These are phyloP conservation scores for Eulemur albifrons DNA, from an alignment of 2,797 vertebrate genomes.

Conservation along the genomic window DNA sequence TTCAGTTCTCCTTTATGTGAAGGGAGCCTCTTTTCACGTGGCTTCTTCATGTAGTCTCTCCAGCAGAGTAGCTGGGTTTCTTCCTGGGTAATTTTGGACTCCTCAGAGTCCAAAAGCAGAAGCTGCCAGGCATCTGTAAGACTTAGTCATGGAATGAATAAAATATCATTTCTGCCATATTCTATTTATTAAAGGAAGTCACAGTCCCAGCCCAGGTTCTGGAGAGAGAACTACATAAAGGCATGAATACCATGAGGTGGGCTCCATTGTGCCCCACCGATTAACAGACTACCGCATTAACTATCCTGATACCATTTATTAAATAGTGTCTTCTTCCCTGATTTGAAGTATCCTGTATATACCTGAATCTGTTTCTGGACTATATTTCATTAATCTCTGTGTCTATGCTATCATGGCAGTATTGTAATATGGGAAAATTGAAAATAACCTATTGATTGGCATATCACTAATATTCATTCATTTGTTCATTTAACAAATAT, in stretches of 20 bases:
- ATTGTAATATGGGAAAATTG: neutral
- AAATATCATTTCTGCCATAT: neutral
- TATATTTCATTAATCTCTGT: neutral
- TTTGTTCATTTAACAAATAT: slow-evolving; percentile 5
- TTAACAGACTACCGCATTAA: neutral
- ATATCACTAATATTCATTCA: neutral
- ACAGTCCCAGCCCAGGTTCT: neutral
- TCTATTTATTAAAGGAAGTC: neutral
- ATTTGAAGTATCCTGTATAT: neutral
- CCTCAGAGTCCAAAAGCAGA: neutral
- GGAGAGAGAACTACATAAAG: neutral
- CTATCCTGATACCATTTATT: neutral
- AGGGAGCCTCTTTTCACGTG: neutral
- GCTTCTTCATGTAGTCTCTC: neutral
- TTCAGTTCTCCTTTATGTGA: neutral
- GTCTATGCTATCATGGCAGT: neutral
- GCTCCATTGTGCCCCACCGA: neutral
- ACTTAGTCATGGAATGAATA: neutral
- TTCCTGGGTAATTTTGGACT: neutral
- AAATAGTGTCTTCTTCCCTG: neutral
- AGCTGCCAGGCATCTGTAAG: neutral
- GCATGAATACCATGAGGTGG: neutral
- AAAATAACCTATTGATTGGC: neutral
- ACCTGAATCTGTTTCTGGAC: neutral
- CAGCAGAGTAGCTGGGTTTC: neutral